Evolutionary conservation across 2,888 invertebrate genomes (phyloP).

Genomic region (Amphipyra berbera): DNA sequence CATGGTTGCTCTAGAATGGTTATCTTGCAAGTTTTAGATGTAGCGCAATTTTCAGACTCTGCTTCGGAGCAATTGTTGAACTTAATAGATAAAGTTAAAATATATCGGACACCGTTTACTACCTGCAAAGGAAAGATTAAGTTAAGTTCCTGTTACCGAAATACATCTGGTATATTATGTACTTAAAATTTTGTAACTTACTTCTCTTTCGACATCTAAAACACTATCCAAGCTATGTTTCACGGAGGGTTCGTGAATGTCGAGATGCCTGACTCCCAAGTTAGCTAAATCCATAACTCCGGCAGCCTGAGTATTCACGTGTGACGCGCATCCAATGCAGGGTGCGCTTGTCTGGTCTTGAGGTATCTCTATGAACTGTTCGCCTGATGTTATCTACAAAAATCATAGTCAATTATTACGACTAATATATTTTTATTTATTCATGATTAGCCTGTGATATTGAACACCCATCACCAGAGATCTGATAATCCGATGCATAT

Average conservation of each 20-base stretch:
- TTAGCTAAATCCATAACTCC: conserved; percentile 86
- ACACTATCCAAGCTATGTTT: conserved; percentile 83
- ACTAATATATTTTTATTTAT: too few species aligned
- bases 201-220: conserved; percentile 88
- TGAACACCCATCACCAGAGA: too few species aligned
- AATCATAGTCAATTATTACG: conserved; percentile 15
- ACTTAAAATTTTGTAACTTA: conserved; percentile 52
- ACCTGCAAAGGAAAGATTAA: conserved; percentile 79
- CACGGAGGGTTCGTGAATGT: conserved; percentile 73
- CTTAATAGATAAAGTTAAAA: conserved; percentile 86
- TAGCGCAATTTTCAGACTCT: conserved; percentile 69
- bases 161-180: conserved; percentile 2
- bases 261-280: conserved; percentile 85
- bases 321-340: conserved; percentile 88
- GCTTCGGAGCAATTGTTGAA: conserved; percentile 81
- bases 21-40: conserved; percentile 88
- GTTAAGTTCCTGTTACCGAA: conserved; percentile 7
- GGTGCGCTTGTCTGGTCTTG: conserved; percentile 70
- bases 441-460: too few species aligned
- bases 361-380: conserved; percentile 87
- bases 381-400: conserved; percentile 83
- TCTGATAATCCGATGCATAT: too few species aligned
- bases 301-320: conserved; percentile 85
- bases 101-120: conserved; percentile 90
- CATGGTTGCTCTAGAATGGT: conserved; percentile 92